Evolutionary conservation across 2,888 invertebrate genomes (phyloP), one percentile per base, ranked within the genome.

Genomic region (Leistus spinibarbis): DNA sequence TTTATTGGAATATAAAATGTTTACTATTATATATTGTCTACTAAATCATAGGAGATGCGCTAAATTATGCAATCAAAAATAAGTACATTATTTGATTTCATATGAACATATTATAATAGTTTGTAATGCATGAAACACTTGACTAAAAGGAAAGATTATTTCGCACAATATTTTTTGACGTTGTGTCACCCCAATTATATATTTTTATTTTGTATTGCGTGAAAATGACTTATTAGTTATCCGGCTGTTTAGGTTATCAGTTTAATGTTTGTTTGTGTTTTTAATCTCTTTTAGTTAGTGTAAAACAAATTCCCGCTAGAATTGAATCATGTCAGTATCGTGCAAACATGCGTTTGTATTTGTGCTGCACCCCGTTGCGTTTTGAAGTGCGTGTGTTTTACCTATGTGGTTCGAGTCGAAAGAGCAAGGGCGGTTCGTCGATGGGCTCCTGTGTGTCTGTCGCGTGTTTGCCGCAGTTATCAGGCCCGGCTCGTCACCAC

Each of bases 361-460:
- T 60, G 20, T 3, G 20, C 10, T 17, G 20, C 60, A 17, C n/a
- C 60, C 10, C 60, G 9, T 19, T 60, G 60, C 22, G 19, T 60
- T 60, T 20, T 60, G 60, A 10, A 17, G 60, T 60, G 60, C 60
- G 60, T 60, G 60, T 20, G 60, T 60, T 19, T 20, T 57, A 60
- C 20, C 60, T 60, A 60, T 3, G 60, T 60, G 19, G 54, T 10
- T 19, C 10, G 22, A 17, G 7, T 7, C 40, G 40, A 19, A 60
- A 60, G 20, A 16, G 60, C 9, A 19, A 60, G 60, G 60, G 60
- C 60, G 19, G 60, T 60, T 20, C 22, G 20, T 13, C 10, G 53
- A 53, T 56, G 23, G 68, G 68, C 68, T 68, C 68, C 68, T 16
- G 56, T 68, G 20, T 68, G 68, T 68, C 68, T 68, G 68, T 68